These are phyloP conservation scores for Erebia palarica DNA, from an alignment of 2,888 invertebrate genomes.

Conservation along the genomic window DNA sequence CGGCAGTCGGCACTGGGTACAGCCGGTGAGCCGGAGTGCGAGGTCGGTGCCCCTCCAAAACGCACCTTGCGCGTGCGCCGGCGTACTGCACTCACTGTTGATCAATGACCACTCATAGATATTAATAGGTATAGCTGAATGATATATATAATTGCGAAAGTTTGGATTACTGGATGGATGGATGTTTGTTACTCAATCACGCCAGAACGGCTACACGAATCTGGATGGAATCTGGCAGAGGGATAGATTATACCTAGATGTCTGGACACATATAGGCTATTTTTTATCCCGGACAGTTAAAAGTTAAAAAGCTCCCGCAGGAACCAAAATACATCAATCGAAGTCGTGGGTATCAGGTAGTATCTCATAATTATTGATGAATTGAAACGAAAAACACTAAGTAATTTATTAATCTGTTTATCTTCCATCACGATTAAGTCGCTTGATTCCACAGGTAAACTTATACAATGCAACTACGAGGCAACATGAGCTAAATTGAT, in stretches of 20 bases:
- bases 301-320: too few relatives aligned
- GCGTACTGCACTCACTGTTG: not conserved
- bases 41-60: conserved; percentile 11
- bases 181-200: too few relatives aligned
- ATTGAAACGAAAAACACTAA: not conserved
- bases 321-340: too few relatives aligned
- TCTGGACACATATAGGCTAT: too few relatives aligned
- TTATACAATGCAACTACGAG: not conserved
- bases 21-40: not conserved
- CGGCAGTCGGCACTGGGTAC: too few relatives aligned
- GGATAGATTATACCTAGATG: too few relatives aligned
- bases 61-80: conserved; percentile 5
- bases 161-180: too few relatives aligned
- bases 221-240: too few relatives aligned
- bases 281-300: too few relatives aligned
- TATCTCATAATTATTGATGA: not conserved
- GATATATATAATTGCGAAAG: not conserved
- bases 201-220: too few relatives aligned
- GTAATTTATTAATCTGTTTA: not conserved
- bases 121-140: not conserved
- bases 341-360: too few relatives aligned
- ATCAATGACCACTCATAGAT: not conserved
- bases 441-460: not conserved
- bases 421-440: conserved; percentile 1
- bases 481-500: conserved; percentile 21